Evolutionary conservation across 2,888 invertebrate genomes (phyloP), one percentile per base, ranked within the genome.

Genomic region (Pachliopta kotzebuea): DNA sequence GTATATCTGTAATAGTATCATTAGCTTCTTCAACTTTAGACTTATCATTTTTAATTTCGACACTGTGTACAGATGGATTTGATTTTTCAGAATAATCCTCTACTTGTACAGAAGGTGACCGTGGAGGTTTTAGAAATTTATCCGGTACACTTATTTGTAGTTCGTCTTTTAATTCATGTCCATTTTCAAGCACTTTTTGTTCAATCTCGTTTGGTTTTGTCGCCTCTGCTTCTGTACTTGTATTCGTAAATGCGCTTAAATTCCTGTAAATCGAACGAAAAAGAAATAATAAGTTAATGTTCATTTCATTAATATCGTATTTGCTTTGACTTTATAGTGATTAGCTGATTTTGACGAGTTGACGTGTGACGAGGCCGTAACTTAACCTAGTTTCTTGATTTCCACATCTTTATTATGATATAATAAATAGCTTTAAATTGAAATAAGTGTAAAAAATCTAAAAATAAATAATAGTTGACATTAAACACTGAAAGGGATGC

Each of bases 81-180:
- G 86, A 83, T 65, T 78, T 85, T 65, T 88, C 86, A 0, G 88
- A 87, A 63, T 78, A 81, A 66, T 90, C 87, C 66, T 89, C 89
- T 52, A 87, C 76, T 56, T 74, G 79, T 24, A 89, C 80, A 9
- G 90, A 89, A 9, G 88, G 88, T 20, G 89, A 87, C 0, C 81
- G 81, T 6, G 81, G 81, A 18, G 79, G 76, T 31, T 75, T 71
- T 4, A 77, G 72, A 11, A 72, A 66, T n/a, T 71, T 71, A 45
- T 76, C 70, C 17, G 63, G 71, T 56, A 77, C 76, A 4, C 72
- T 63, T 17, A 73, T 66, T 42, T 56, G 60, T 4, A 18, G 56
- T 52, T 72, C 71, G 49, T 72, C 71, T 66, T 56, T 37, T 73
- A 73, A 61, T 37, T 70, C 65, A 49, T 75, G 68, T 23, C 69